phyloP scores from a whole-genome alignment of 1,140 invertebrate genomes.

The Polyergus mexicanus region DNA sequence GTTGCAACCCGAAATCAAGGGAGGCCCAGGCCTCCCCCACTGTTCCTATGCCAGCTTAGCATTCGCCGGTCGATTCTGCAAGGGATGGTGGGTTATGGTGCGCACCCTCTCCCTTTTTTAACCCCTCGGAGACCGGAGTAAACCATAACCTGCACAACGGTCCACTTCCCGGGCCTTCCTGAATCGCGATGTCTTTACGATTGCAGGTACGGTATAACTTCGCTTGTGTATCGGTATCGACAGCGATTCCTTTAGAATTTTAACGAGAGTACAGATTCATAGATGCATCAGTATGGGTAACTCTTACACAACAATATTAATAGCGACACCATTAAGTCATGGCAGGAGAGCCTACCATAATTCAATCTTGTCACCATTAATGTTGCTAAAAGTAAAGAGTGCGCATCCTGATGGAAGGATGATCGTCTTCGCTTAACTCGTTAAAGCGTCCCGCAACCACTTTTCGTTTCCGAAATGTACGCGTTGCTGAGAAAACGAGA shows the following conservation, averaged over 20 bases:
- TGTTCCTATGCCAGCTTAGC: conserved; percentile 49
- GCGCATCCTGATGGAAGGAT: neutral
- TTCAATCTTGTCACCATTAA: neutral
- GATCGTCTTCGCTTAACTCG: neutral
- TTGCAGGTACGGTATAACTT: neutral
- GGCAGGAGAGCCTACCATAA: neutral
- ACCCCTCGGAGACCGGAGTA: conserved; percentile 64
- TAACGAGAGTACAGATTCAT: neutral
- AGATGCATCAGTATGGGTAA: neutral
- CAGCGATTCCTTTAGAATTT: conserved; percentile 5
- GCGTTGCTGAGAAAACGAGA: neutral
- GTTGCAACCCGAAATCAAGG: conserved; percentile 76
- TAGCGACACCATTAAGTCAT: neutral
- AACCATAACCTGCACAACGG: conserved; percentile 83
- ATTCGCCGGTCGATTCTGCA: conserved; percentile 67
- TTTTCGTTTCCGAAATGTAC: conserved; percentile 29
- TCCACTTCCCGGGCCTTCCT: conserved; percentile 74
- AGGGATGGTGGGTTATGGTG: conserved; percentile 59
- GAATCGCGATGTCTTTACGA: conserved; percentile 64
- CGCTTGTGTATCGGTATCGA: neutral
- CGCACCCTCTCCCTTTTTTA: conserved; percentile 57
- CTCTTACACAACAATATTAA: neutral
- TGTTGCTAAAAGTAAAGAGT: neutral
- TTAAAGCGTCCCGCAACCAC: neutral
- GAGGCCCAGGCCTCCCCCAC: conserved; percentile 55